Base-by-base conservation (phyloP, 2,113 vertebrate species). In the Brachirus orientalis region DNA sequence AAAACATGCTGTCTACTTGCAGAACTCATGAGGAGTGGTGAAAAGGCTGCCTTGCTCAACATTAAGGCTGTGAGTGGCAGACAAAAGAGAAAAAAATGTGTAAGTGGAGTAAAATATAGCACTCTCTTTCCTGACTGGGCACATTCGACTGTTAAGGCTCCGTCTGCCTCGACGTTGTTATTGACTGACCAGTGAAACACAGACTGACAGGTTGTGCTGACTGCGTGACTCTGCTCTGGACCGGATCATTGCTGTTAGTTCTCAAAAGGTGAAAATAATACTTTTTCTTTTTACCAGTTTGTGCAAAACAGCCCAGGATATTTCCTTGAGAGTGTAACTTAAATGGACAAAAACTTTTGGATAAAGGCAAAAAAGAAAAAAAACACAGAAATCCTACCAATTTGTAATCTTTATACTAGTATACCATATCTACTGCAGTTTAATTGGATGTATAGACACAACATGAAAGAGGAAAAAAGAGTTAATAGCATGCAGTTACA, bases 181-280 rank as follows among this genome's bases (percentile, higher is more conserved):
- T 43, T 56, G 51, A 68, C 60, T 58, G 17, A 17, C 3, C 14
- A 8, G 56, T 77, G 35, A 69, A 79, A 58, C 58, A 48, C n/a
- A 4, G 19, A 44, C 62, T 54, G 67, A 63, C 53, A 51, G 62
- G 43, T 58, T 10, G 12, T 63, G 73, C 63, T 84, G 79, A 77
- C 46, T 41, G 48, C 43, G 11, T 1, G 28, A 50, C 69, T 69
- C 60, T 59, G 40, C 33, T 55, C 52, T 37, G 64, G 50, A 66
- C 20, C 36, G 54, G 57, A 47, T 60, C 18, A 46, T 48, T 44
- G n/a, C 61, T 36, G 44, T 37, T 28, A 28, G 28, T 6, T 28
- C 28, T 3, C 3, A 28, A 28, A 28, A 28, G 3, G 28, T 28
- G 6, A 28, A 28, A 28, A 28, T 28, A 28, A 4, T 28, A 28